These are phyloP conservation scores for Ptilonorhynchus violaceus DNA, from an alignment of 2,113 vertebrate genomes.

Conservation along the genomic window DNA sequence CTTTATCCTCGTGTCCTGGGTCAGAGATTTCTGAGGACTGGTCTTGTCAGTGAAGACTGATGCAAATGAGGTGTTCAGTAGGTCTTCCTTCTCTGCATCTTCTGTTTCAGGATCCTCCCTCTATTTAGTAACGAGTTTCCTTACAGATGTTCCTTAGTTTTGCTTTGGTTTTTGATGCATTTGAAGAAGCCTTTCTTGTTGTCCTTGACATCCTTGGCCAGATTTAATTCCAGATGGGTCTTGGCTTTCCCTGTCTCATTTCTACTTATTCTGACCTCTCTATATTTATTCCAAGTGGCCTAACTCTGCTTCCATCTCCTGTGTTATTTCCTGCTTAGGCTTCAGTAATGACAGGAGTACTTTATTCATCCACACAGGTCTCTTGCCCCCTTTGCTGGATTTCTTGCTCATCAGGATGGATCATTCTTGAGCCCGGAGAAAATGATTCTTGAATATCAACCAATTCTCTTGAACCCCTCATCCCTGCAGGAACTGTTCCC, in stretches of 20 bases:
- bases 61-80: neutral
- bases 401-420: neutral
- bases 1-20: neutral
- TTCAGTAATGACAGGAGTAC: neutral
- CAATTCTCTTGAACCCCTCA: neutral
- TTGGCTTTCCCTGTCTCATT: neutral
- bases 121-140: neutral
- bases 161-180: neutral
- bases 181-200: neutral
- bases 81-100: neutral
- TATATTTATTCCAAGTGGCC: neutral
- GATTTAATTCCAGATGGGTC: neutral
- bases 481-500: neutral
- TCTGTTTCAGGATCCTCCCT: neutral
- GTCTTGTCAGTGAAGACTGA: neutral
- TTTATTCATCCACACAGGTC: neutral
- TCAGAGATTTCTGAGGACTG: neutral
- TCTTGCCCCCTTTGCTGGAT: rapidly evolving
- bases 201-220: neutral
- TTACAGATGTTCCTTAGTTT: neutral
- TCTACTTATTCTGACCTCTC: neutral
- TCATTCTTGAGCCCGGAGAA: neutral
- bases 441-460: neutral
- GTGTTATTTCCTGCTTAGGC: neutral
- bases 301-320: neutral